Evolutionary conservation across 2,888 invertebrate species (phyloP).

Genomic region (Aproaerema taeniolella): DNA sequence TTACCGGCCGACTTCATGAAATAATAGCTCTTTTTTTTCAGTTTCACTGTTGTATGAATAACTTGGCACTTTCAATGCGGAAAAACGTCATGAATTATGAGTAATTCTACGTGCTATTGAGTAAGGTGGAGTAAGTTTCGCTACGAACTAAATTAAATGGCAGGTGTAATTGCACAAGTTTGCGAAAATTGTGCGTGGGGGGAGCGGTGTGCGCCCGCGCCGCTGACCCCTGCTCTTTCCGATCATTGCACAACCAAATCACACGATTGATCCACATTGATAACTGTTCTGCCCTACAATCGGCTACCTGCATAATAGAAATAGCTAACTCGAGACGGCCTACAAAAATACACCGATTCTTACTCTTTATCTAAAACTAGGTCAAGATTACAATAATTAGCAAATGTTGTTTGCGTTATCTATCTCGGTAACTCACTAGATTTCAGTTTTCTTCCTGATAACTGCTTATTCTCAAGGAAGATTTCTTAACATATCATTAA

Average conservation of each 20-base stretch:
- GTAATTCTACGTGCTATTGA: conserved; percentile 13
- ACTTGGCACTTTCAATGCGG: not conserved
- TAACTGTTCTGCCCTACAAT: conserved; percentile 10
- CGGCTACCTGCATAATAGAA: conserved; percentile 4
- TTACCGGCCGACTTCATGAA: conserved; percentile 27
- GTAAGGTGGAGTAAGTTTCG: conserved; percentile 8
- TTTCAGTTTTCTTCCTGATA: not conserved
- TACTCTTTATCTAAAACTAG: conserved; percentile 48
- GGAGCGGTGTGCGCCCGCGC: conserved; percentile 28
- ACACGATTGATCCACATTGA: conserved; percentile 11
- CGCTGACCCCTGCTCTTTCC: conserved; percentile 27
- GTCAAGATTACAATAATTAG: conserved; percentile 68
- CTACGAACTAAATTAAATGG: conserved; percentile 35
- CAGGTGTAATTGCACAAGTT: conserved; percentile 55
- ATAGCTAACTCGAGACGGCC: conserved; percentile 4
- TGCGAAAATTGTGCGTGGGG: conserved; percentile 43
- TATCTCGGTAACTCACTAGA: not conserved
- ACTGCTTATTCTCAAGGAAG: no score
- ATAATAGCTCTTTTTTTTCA: conserved; percentile 11
- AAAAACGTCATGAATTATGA: conserved; percentile 22
- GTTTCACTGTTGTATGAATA: conserved; percentile 7
- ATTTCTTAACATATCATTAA: no score
- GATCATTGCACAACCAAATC: conserved; percentile 38
- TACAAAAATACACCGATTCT: conserved; percentile 13
- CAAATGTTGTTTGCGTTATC: conserved; percentile 19